Conservation (phyloP, 1,140 invertebrate species). For the Gonioctena quinquepunctata region DNA sequence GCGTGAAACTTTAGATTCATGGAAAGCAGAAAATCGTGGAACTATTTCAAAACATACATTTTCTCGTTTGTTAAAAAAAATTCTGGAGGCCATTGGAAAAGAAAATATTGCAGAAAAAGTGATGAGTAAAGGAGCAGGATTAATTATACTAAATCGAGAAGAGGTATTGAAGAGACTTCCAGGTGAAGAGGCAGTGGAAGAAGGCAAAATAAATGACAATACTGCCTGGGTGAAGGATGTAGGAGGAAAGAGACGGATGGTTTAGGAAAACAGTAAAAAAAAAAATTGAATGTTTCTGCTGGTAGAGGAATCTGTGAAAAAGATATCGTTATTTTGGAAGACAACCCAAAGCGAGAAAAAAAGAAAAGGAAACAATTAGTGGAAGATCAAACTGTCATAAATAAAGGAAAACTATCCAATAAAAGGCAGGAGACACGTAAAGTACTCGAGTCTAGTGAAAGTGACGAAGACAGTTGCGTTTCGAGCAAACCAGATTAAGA, state of each 20-base stretch:
- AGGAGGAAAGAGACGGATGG: neutral
- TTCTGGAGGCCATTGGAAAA: slow-evolving; percentile 13
- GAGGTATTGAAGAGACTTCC: slow-evolving; percentile 17
- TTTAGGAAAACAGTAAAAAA: neutral
- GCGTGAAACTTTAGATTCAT: slow-evolving; percentile 46
- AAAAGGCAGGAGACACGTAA: no score
- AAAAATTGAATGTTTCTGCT: neutral
- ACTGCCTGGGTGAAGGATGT: neutral
- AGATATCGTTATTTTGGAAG: neutral
- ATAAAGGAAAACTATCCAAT: neutral
- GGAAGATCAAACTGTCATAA: neutral
- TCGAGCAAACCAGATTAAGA: neutral
- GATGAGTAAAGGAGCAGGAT: slow-evolving; percentile 36
- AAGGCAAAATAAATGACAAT: neutral
- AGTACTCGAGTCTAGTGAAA: no score
- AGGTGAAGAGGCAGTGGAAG: neutral
- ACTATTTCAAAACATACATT: slow-evolving; percentile 37
- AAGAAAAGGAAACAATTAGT: neutral
- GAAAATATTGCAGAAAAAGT: slow-evolving; percentile 28
- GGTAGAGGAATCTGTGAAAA: neutral
- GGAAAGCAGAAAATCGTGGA: slow-evolving; percentile 32
- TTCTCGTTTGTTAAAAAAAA: slow-evolving; percentile 35
- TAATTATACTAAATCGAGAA: slow-evolving; percentile 36
- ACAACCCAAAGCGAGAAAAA: neutral
- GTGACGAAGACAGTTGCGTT: slow-evolving; percentile 10